These are phyloP conservation scores for Cardiocondyla obscurior DNA, from an alignment of 1,140 invertebrate species.

Conservation along the genomic window DNA sequence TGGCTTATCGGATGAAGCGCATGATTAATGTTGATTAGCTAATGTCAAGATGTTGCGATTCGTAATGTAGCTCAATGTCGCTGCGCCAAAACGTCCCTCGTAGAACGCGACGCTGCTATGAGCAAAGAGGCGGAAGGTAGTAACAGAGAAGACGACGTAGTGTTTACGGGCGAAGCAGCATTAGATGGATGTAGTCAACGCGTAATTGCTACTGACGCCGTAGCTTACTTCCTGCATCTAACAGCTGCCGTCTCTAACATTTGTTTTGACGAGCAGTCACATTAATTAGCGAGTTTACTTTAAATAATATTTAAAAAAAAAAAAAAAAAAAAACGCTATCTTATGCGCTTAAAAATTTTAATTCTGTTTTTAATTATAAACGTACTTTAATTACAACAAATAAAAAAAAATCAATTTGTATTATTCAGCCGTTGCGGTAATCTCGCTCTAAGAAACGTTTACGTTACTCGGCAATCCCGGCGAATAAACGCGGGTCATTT, in stretches of 20 bases:
- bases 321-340: too few relatives aligned
- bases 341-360: neutral
- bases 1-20: neutral
- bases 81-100: conserved; percentile 60
- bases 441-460: neutral
- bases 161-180: conserved; percentile 76
- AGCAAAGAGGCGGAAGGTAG: conserved; percentile 61
- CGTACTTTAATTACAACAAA: too few relatives aligned
- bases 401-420: neutral
- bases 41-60: conserved; percentile 41
- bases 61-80: conserved; percentile 53
- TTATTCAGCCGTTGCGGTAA: neutral
- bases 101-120: conserved; percentile 48
- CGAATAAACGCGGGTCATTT: conserved; percentile 14
- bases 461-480: neutral
- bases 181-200: conserved; percentile 77
- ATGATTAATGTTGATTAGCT: conserved; percentile 7
- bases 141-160: conserved; percentile 70
- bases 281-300: neutral
- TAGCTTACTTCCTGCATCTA: conserved; percentile 66
- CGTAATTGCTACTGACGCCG: conserved; percentile 72
- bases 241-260: conserved; percentile 57
- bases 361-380: too few relatives aligned
- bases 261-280: conserved; percentile 1
- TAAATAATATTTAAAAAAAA: neutral